Evolutionary conservation across 2,888 invertebrate genomes (phyloP), one percentile per base, ranked within the genome.

Genomic region (Cephus spinipes): DNA sequence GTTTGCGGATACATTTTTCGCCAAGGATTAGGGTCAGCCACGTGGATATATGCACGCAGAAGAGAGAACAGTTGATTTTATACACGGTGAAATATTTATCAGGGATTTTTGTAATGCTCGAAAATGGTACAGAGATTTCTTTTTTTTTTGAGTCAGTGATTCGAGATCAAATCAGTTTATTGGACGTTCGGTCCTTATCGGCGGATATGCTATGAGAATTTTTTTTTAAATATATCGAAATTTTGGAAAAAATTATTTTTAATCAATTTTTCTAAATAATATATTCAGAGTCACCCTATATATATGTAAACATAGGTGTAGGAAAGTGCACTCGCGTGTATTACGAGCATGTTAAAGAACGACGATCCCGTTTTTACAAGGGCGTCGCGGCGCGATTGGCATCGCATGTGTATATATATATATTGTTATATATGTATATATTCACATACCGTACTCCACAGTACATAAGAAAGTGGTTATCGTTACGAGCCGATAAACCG

Each of bases 401-500:
- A 55, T 55, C 55, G 55, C 23, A 9, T 34, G 11, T 34, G 34
- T 34, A 34, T 34, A 40, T 40, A 12, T 35, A 35, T 11, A 35
- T 35, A 12, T 34, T 34, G 34, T 11, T 12, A 4, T 23, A 23
- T 55, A 55, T 55, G 9, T 23, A 23, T 55, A 23, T 23, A 55
- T 23, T 9, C 9, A 55, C 23, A 55, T 55, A 55, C 23, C 23
- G 55, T 55, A 55, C 55, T 55, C 23, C 2, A 55, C 55, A 55
- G 55, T 55, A 55, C 55, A 55, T 55, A 55, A 71, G 71, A 71
- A 33, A 71, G 71, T 32, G 71, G 32, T 33, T 33, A 33, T 71
- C 71, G 71, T 71, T 33, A 71, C 31, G 71, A 71, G 32, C 32
- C 71, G 33, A 71, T 71, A 71, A 71, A 71, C 71, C 31, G 71